Evolutionary conservation across 2,888 invertebrate genomes (phyloP).

Genomic region (Penaeus monodon): DNA sequence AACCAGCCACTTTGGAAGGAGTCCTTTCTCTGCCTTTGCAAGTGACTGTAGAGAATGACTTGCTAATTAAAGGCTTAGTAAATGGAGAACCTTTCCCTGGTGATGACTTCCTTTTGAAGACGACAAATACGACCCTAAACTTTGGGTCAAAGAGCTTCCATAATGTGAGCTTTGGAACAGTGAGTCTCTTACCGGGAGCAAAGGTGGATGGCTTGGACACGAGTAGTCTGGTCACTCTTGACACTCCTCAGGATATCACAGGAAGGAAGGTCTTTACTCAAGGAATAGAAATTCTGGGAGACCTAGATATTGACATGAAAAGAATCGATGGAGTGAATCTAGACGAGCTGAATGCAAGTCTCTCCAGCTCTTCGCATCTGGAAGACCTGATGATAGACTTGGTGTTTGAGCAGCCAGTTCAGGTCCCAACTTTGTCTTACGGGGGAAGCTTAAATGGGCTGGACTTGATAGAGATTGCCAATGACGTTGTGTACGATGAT

Average conservation of each 20-base stretch:
- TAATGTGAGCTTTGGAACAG: not conserved
- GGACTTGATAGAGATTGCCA: slow-evolving; percentile 1
- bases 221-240: not conserved
- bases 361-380: not conserved
- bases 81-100: slow-evolving; percentile 7
- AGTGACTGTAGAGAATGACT: not conserved
- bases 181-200: not conserved
- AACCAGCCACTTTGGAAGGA: not conserved
- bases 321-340: slow-evolving; percentile 3
- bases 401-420: not conserved
- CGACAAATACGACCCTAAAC: not conserved
- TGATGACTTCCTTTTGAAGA: not conserved
- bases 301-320: not conserved
- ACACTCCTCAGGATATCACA: not conserved
- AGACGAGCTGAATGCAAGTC: not conserved
- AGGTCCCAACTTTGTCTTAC: not conserved
- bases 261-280: slow-evolving; percentile 5
- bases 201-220: not conserved
- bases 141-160: slow-evolving; percentile 5
- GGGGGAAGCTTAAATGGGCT: not conserved
- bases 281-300: not conserved
- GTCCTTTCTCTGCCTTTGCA: not conserved
- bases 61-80: not conserved
- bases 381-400: not conserved
- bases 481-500: not conserved